A percentile compares a stretch with the other conserved stretches of the same genome.
These are phyloP conservation scores for Crotophaga sulcirostris DNA, from an alignment of 2,113 vertebrate genomes.

Conservation along the genomic window DNA sequence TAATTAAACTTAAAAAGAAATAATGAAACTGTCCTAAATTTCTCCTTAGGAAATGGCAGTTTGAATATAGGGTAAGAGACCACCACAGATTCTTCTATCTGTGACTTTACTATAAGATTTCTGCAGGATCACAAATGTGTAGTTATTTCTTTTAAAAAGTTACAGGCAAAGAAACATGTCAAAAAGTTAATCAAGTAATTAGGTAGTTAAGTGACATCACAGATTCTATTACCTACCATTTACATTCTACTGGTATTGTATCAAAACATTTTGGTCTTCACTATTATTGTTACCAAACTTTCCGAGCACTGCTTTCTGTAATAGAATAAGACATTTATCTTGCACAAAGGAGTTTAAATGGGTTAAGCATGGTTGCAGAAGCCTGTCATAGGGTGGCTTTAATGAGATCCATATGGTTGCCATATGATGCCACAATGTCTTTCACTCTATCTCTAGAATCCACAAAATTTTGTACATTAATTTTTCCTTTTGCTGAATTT, in stretches of 20 bases:
- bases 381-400: not conserved
- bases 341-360: constrained; percentile 8
- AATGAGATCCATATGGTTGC: constrained; percentile 22
- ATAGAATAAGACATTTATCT: not conserved
- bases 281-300: not conserved
- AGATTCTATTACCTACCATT: not conserved
- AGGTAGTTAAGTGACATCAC: not conserved
- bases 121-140: not conserved
- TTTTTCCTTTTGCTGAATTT: not conserved
- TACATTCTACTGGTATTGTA: not conserved
- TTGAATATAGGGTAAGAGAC: not conserved
- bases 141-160: not conserved
- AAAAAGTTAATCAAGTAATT: not conserved
- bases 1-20: constrained; percentile 39
- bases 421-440: not conserved
- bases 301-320: not conserved
- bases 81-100: accelerated
- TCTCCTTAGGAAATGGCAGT: not conserved
- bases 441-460: not conserved
- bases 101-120: not conserved
- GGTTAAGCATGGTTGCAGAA: not conserved
- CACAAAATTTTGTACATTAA: not conserved
- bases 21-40: constrained; percentile 19
- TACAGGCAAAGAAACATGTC: not conserved
- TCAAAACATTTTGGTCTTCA: not conserved